Percentiles rank a stretch among this genome's conserved stretches.
phyloP scores from a whole-genome alignment of 92 coral and sea anemone genomes.

The Heteractis magnifica region DNA sequence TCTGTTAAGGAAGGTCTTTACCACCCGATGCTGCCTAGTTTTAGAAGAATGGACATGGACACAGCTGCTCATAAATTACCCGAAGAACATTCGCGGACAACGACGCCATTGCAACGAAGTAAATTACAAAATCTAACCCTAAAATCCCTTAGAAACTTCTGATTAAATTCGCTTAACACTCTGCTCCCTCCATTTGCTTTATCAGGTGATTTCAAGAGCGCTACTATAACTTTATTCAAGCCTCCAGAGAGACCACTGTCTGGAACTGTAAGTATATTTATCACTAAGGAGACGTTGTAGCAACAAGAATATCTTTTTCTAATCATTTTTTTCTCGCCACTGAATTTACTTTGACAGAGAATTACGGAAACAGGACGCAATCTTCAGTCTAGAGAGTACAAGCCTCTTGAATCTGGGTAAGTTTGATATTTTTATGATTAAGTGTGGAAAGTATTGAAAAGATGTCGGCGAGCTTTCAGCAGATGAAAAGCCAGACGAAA shows the following conservation, averaged over 20 bases:
- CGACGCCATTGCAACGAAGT: slow-evolving; percentile 80
- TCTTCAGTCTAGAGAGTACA: slow-evolving; percentile 71
- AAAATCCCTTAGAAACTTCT: neutral
- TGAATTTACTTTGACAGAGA: slow-evolving; percentile 46
- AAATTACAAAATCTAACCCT: slow-evolving; percentile 4
- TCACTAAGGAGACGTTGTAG: neutral
- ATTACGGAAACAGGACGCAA: slow-evolving; percentile 76
- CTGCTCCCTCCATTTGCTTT: slow-evolving; percentile 15
- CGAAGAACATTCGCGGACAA: slow-evolving; percentile 88
- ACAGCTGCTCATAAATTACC: slow-evolving; percentile 91
- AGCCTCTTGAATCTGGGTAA: slow-evolving; percentile 79
- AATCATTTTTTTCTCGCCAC: neutral
- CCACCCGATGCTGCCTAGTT: slow-evolving; percentile 90
- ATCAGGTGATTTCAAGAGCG: slow-evolving; percentile 86
- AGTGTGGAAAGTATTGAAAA: neutral
- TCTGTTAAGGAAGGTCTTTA: slow-evolving; percentile 95
- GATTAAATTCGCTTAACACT: neutral
- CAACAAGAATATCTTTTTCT: neutral
- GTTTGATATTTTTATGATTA: neutral
- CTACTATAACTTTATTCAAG: slow-evolving; percentile 84
- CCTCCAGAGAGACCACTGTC: slow-evolving; percentile 84
- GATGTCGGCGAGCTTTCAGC: neutral
- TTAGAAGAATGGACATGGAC: slow-evolving; percentile 97
- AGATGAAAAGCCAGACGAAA: neutral
- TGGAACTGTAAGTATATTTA: slow-evolving; percentile 74